A percentile compares a stretch with the other conserved stretches of the same genome.
These are phyloP conservation scores for Hesperophylax magnus DNA, from an alignment of 1,140 invertebrate species.

Conservation along the genomic window DNA sequence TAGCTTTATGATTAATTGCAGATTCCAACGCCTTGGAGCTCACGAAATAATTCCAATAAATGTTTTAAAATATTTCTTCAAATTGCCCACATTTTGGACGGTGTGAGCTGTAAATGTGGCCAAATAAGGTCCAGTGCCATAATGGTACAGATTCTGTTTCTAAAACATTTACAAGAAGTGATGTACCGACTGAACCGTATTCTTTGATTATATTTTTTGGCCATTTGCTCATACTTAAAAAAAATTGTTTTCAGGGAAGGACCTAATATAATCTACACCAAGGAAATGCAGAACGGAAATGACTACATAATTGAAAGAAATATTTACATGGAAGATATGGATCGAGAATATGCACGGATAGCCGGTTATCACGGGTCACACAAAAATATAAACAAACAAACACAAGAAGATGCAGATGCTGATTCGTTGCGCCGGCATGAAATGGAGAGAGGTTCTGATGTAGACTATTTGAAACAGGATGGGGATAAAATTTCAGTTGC, in stretches of 20 bases:
- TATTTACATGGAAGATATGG: slow-evolving; percentile 74
- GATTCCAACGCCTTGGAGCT: too few relatives aligned
- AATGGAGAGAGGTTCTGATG: slow-evolving; percentile 81
- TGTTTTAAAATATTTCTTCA: too few relatives aligned
- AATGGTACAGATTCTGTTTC: too few relatives aligned
- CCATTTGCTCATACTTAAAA: too few relatives aligned
- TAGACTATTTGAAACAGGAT: slow-evolving; percentile 69
- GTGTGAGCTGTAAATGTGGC: too few relatives aligned
- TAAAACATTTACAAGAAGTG: too few relatives aligned
- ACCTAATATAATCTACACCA: slow-evolving; percentile 71
- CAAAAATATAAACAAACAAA: slow-evolving; percentile 66
- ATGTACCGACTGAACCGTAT: too few relatives aligned
- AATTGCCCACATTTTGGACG: too few relatives aligned
- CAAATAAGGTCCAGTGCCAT: too few relatives aligned
- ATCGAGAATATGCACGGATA: slow-evolving; percentile 71
- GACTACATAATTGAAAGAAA: slow-evolving; percentile 71
- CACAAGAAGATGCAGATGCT: slow-evolving; percentile 70
- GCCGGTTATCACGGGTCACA: slow-evolving; percentile 67
- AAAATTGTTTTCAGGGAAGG: slow-evolving; percentile 64
- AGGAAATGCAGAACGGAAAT: slow-evolving; percentile 71
- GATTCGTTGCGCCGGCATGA: slow-evolving; percentile 82
- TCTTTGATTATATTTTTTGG: too few relatives aligned
- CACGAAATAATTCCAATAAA: too few relatives aligned
- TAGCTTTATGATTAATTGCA: too few relatives aligned
- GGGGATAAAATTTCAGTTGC: slow-evolving; percentile 61